Base-by-base conservation (phyloP, 2,888 invertebrate genomes). In the Pheosia gnoma region DNA sequence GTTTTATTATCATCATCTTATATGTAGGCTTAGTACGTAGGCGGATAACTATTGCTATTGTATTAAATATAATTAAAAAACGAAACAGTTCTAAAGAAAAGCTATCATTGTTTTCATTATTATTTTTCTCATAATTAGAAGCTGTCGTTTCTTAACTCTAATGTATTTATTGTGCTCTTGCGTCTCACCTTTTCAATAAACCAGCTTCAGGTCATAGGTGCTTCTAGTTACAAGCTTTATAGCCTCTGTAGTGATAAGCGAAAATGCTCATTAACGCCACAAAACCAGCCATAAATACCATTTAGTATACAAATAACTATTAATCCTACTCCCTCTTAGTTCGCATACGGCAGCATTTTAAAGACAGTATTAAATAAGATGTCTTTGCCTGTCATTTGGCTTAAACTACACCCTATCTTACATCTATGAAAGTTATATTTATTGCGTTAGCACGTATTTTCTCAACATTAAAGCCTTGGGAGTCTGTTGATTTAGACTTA, bases 361-460 rank as follows among this genome's bases (percentile, higher is more conserved):
- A 68, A 61, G 59, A 59, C 61, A 64, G 62, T 61, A 56, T 68
- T 75, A 74, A 78, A 65, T 77, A 63, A 77, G 78, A 79, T 71
- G 75, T 78, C 79, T 75, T 59, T 70, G 57, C 68, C 76, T 77
- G 79, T 80, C 77, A 77, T 76, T 79, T 66, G 72, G 72, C 74
- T 71, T 74, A 78, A 82, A 79, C 80, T 80, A 59, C 58, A 65
- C 63, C 54, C 64, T 76, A 79, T 79, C 74, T 73, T n/a, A 61
- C 64, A 82, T 84, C 83, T 80, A 80, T 73, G 82, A 83, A 84
- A 85, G 84, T 82, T 77, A 66, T 71, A 72, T 73, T 75, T 71
- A 73, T 66, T 76, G 65, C 57, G 59, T 59, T 43, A 59, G 61
- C 60, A 72, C 65, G 76, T 74, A 76, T 84, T 82, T 82, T 76